Conservation (phyloP, 2,888 invertebrate genomes). For the Chrysomela aeneicollis region DNA sequence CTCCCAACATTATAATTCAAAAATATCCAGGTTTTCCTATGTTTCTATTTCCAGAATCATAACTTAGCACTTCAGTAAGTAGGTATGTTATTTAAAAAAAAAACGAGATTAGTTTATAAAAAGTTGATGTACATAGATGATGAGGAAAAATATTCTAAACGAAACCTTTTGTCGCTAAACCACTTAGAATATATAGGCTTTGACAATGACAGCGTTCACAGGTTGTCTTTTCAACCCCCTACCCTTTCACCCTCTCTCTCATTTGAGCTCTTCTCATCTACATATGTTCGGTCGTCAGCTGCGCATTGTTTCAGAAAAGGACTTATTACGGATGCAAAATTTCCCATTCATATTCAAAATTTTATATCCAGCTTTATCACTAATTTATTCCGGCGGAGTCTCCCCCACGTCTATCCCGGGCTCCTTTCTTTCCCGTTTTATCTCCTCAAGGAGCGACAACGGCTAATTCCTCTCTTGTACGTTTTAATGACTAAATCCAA, state of each 20-base stretch:
- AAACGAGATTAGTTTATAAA: no score
- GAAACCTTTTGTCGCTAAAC: conserved; percentile 1
- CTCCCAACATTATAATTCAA: no score
- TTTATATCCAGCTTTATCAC: conserved; percentile 82
- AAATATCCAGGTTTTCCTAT: no score
- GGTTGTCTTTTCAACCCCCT: conserved; percentile 19
- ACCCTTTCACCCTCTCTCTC: background rate
- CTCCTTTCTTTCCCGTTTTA: conserved; percentile 50
- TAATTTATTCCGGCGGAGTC: conserved; percentile 81
- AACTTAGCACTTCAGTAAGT: no score
- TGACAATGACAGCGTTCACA: conserved; percentile 15
- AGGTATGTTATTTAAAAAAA: no score
- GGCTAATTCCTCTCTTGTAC: conserved; percentile 52
- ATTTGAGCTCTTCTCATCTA: conserved; percentile 66
- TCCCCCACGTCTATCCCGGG: conserved; percentile 55
- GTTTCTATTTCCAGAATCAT: no score
- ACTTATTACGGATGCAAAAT: conserved; percentile 87
- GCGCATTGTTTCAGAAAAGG: conserved; percentile 64
- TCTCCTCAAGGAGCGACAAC: conserved; percentile 49
- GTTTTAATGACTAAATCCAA: conserved; percentile 55
- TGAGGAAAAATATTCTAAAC: no score
- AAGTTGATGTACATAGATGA: no score
- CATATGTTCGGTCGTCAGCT: conserved; percentile 63
- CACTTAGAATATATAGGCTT: no score
- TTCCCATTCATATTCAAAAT: conserved; percentile 90